phyloP scores from a whole-genome alignment of 2,113 vertebrate genomes.

The Guaruba guarouba region DNA sequence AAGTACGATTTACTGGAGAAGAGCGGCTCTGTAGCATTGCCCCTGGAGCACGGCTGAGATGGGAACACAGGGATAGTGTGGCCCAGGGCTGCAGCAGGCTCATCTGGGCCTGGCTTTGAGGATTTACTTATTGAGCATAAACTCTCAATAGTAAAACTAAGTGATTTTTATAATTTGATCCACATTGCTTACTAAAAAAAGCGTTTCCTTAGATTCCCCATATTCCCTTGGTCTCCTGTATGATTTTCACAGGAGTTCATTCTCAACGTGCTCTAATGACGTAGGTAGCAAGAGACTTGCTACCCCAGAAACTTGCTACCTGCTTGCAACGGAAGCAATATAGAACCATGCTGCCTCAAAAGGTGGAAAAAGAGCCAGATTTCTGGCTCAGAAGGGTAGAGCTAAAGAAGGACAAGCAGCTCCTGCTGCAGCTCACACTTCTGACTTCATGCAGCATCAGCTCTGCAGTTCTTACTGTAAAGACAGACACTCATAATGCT shows the following conservation, averaged over 20 bases:
- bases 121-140: background rate
- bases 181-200: background rate
- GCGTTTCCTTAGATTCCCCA: background rate
- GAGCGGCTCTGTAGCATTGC: background rate
- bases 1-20: background rate
- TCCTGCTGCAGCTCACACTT: background rate
- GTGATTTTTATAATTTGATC: background rate
- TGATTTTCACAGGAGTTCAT: background rate
- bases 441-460: background rate
- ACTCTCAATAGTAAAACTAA: background rate
- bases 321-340: background rate
- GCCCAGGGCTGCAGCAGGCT: background rate
- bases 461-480: background rate
- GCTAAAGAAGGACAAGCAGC: background rate
- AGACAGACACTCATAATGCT: background rate
- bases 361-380: background rate
- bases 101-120: background rate
- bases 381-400: background rate
- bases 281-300: fast-evolving
- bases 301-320: background rate
- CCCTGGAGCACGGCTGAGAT: background rate
- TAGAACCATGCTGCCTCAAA: background rate
- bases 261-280: background rate
- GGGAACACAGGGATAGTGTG: background rate
- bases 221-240: background rate